These are phyloP conservation scores for Myathropa florea DNA, from an alignment of 2,888 invertebrate genomes.

Conservation along the genomic window DNA sequence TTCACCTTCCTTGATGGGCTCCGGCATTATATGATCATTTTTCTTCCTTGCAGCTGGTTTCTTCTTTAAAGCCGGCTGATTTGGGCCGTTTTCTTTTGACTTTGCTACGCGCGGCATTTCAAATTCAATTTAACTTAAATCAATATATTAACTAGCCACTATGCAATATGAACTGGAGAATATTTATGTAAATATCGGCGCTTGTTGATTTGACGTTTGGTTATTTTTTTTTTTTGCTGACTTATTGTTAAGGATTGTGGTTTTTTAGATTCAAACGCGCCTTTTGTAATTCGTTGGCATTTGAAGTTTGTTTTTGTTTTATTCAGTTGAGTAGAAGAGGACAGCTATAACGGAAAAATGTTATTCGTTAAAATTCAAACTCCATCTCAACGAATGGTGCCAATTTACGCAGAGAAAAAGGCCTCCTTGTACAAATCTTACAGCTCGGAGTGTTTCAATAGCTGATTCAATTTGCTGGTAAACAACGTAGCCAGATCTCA, in stretches of 20 bases:
- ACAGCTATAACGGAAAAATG: background rate
- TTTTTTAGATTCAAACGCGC: constrained; percentile 42
- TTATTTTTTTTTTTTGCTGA: background rate
- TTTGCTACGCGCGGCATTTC: constrained; percentile 71
- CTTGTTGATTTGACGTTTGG: background rate
- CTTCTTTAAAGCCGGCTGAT: constrained; percentile 69
- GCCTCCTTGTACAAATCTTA: constrained; percentile 5
- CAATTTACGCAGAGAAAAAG: background rate
- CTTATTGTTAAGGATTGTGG: background rate
- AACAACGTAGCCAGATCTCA: too few relatives aligned
- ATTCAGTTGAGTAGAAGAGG: background rate
- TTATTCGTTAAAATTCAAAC: constrained; percentile 53
- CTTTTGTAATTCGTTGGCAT: constrained; percentile 43
- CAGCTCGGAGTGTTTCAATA: too few relatives aligned
- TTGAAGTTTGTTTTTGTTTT: constrained; percentile 62
- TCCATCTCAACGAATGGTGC: constrained; percentile 1
- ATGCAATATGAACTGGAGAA: background rate
- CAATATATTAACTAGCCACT: background rate
- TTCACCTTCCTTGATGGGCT: constrained; percentile 83
- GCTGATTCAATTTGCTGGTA: too few relatives aligned
- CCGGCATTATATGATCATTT: constrained; percentile 78
- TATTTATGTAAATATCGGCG: background rate
- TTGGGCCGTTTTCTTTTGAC: constrained; percentile 43
- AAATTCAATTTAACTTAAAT: background rate
- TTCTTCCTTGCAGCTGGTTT: constrained; percentile 73